Percentiles rank a stretch among this genome's conserved stretches.
These are phyloP conservation scores for Drosophila limbata DNA, from an alignment of 2,888 invertebrate genomes.

Conservation along the genomic window DNA sequence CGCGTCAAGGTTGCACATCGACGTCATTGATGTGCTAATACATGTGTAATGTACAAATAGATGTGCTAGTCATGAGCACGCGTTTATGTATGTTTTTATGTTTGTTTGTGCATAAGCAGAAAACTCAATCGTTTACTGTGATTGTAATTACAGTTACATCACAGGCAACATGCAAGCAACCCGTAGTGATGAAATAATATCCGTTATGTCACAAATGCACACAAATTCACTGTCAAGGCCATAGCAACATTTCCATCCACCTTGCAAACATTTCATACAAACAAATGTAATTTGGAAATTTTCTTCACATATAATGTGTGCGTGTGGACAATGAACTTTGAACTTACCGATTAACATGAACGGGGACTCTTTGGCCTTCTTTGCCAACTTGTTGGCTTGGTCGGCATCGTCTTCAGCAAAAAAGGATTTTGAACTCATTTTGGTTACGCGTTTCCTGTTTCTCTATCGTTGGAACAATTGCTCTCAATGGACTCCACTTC, in stretches of 20 bases:
- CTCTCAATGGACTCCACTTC: conserved; percentile 3
- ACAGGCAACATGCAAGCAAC: conserved; percentile 21
- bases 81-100: not conserved
- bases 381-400: conserved; percentile 86
- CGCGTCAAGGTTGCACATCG: conserved; percentile 47
- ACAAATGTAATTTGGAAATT: conserved; percentile 29
- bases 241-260: conserved; percentile 37
- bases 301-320: conserved; percentile 39
- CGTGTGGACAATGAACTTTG: not conserved
- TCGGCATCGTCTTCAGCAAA: conserved; percentile 80
- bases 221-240: conserved; percentile 47
- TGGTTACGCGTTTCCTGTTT: conserved; percentile 8
- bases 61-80: conserved; percentile 5
- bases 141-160: conserved; percentile 38
- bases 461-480: conserved; percentile 16
- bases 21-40: conserved; percentile 62
- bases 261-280: conserved; percentile 18
- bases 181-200: conserved; percentile 42
- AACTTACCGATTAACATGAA: conserved; percentile 90
- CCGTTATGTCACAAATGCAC: conserved; percentile 57
- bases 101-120: not conserved
- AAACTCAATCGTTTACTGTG: not conserved
- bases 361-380: conserved; percentile 90
- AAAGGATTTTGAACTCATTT: conserved; percentile 76
- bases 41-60: not conserved